Evolutionary conservation across 2,888 invertebrate species (phyloP), one percentile per base, ranked within the genome.

Genomic region (Latheticus oryzae): DNA sequence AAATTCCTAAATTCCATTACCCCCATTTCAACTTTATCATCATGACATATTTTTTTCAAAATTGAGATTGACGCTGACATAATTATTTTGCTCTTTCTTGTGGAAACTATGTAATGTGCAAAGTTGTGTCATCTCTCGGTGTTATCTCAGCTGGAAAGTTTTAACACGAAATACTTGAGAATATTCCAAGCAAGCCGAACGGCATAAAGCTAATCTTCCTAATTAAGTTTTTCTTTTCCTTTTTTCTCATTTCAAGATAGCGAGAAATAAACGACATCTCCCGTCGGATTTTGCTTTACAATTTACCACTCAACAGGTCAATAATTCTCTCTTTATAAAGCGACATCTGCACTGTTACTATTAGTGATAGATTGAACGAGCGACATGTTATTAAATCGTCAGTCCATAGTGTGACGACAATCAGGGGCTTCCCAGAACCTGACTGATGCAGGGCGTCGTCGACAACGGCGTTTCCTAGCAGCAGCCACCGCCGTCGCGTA

Each of bases 381-480:
- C 26, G 47, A 33, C 26, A 16, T 50, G 50, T 50, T 50, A 24
- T 16, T 40, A 28, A 51, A 51, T 38, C 38, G 38, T 13, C 32
- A 21, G 21, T 11, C 24, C 43, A 33, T 28, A 16, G 45, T 37
- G 47, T 19, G 56, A 33, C 53, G 53, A 35, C 43, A 21, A 24
- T 32, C 24, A 37, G 48, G 53, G 56, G 43, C 38, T 53, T 47
- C 53, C 50, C 33, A 19, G 40, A 45, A 23, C 17, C 62, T 58
- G 62, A 62, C 58, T 63, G 52, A 58, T 60, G 58, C 57, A 55
- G 63, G 61, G 61, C 61, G 63, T 59, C 60, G 63, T 56, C 58
- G 48, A 33, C 53, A 42, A 33, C 43, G 54, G 23, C 48, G 50
- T 55, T 28, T 37, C 55, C 55, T 59, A 59, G 54, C 50, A 59